Percentiles rank a stretch among this genome's conserved stretches.
These are phyloP conservation scores for Phymastichus coffea DNA, from an alignment of 1,140 invertebrate genomes.

Conservation along the genomic window DNA sequence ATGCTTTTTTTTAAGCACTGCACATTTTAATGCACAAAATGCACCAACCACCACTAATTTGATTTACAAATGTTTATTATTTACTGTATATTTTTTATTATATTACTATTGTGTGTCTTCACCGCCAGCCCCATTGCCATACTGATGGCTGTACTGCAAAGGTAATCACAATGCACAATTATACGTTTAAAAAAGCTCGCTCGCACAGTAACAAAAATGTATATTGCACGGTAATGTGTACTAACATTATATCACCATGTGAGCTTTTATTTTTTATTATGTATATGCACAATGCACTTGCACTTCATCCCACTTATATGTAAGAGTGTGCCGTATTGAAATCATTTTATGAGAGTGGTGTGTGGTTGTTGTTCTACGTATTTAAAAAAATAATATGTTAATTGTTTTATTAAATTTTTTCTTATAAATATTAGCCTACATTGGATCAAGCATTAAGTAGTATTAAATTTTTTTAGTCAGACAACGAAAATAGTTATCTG, in stretches of 20 bases:
- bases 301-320: neutral
- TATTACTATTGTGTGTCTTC: slow-evolving; percentile 58
- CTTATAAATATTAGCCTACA: no score
- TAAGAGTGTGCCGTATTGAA: no score
- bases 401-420: no score
- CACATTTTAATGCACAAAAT: neutral
- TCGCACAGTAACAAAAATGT: slow-evolving; percentile 34
- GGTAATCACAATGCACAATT: slow-evolving; percentile 67
- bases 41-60: slow-evolving; percentile 30
- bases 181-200: slow-evolving; percentile 47
- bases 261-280: slow-evolving; percentile 1
- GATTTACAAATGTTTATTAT: slow-evolving; percentile 44
- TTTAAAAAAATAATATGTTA: no score
- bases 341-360: neutral
- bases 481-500: no score
- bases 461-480: no score
- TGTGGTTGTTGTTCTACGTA: slow-evolving; percentile 1
- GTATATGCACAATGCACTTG: slow-evolving; percentile 16
- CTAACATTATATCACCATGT: neutral
- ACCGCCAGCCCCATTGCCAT: slow-evolving; percentile 79
- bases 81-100: slow-evolving; percentile 54
- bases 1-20: slow-evolving; percentile 23
- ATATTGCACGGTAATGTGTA: slow-evolving; percentile 49
- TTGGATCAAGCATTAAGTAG: no score
- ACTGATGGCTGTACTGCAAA: slow-evolving; percentile 81